Evolutionary conservation across 1,140 invertebrate genomes (phyloP).

Genomic region (Zaprionus gabonicus): DNA sequence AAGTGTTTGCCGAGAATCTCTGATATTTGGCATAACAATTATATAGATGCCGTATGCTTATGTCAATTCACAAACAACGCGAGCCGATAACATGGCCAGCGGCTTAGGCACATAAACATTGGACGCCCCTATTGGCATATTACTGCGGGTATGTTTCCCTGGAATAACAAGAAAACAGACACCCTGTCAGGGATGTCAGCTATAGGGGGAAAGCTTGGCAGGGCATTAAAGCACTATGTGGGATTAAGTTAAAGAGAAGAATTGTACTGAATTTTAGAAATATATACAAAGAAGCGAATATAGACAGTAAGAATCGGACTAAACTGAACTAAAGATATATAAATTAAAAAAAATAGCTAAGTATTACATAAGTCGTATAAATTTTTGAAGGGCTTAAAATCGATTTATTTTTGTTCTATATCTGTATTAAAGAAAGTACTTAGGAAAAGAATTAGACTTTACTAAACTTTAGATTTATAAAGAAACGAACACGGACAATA

Average conservation of each 20-base stretch:
- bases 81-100: conserved; percentile 50
- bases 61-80: conserved; percentile 57
- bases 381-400: no score
- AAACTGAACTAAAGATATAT: no score
- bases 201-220: not conserved
- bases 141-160: conserved; percentile 14
- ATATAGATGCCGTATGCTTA: conserved; percentile 66
- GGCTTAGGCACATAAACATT: conserved; percentile 26
- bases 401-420: no score
- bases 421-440: no score
- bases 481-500: no score
- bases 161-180: not conserved
- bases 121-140: not conserved
- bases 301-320: no score
- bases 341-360: no score
- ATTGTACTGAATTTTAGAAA: not conserved
- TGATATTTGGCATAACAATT: conserved; percentile 81
- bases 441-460: no score
- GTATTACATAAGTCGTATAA: no score
- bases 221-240: not conserved
- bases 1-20: conserved; percentile 59
- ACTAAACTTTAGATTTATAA: no score
- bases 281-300: not conserved
- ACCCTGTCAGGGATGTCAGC: not conserved
- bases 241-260: not conserved